Evolutionary conservation across 2,113 vertebrate species (phyloP).

Genomic region (Corythoichthys intestinalis): DNA sequence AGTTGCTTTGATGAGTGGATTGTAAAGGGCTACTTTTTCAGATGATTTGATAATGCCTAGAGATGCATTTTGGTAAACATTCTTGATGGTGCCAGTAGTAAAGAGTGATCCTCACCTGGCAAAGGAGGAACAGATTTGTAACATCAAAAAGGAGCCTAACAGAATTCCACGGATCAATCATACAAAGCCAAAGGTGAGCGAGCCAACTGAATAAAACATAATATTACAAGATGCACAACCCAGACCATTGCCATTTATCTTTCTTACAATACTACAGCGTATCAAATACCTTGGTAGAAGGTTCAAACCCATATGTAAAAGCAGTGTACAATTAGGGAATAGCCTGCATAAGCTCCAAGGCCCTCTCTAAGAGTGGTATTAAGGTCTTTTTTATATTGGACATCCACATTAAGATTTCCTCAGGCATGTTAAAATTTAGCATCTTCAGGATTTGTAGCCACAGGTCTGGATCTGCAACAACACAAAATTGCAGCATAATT

Average conservation of each 20-base stretch:
- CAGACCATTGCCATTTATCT: neutral
- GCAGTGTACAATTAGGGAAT: constrained; percentile 22
- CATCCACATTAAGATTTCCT: constrained; percentile 66
- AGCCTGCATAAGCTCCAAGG: constrained; percentile 55
- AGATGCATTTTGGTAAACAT: neutral
- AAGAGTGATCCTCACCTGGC: neutral
- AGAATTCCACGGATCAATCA: neutral
- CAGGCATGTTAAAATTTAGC: constrained; percentile 67
- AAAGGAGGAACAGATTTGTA: neutral
- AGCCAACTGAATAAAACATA: neutral
- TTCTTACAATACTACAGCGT: neutral
- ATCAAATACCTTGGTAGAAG: neutral
- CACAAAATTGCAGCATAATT: constrained; percentile 68
- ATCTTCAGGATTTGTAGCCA: constrained; percentile 71
- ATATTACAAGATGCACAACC: neutral
- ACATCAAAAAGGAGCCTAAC: neutral
- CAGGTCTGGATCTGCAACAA: constrained; percentile 74
- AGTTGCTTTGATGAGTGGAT: neutral
- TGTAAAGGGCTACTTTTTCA: neutral
- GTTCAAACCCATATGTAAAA: constrained; percentile 1
- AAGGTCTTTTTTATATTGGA: constrained; percentile 58
- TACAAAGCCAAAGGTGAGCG: neutral
- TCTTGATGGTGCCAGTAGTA: neutral
- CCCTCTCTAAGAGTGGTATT: constrained; percentile 59
- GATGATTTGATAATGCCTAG: neutral